Percentiles rank a stretch among this genome's conserved stretches.
These are phyloP conservation scores for Trichogramma dendrolimi DNA, from an alignment of 2,888 invertebrate species.

Conservation along the genomic window DNA sequence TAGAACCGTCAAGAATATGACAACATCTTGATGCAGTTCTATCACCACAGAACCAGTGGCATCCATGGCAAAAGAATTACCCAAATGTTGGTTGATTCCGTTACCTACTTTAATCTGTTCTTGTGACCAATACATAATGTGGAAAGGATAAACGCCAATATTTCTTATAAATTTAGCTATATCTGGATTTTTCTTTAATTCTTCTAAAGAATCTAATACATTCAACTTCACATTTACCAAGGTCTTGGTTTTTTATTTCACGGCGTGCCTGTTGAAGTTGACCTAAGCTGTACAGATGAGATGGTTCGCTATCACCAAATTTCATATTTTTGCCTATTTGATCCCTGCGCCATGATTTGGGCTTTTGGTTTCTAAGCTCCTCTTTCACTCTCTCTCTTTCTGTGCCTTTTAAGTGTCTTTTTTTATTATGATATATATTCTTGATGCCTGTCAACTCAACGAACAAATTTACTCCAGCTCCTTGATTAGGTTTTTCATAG, in stretches of 20 bases:
- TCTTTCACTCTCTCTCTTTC: slow-evolving; percentile 3
- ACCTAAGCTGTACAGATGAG: not conserved
- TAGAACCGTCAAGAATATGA: slow-evolving; percentile 33
- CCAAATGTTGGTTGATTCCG: not conserved
- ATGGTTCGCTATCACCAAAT: slow-evolving; percentile 8
- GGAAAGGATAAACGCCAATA: slow-evolving; percentile 5
- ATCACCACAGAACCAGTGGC: slow-evolving; percentile 31
- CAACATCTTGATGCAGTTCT: slow-evolving; percentile 9
- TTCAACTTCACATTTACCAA: not conserved
- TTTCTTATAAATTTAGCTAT: not conserved
- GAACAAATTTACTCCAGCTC: too few relatives aligned
- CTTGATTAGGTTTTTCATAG: too few relatives aligned
- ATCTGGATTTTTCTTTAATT: not conserved
- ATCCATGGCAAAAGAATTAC: slow-evolving; percentile 27
- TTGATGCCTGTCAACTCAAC: too few relatives aligned
- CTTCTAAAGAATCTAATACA: not conserved
- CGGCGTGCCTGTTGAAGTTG: not conserved
- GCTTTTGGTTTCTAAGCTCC: not conserved
- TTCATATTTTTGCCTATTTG: not conserved
- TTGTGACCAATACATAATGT: slow-evolving; percentile 3
- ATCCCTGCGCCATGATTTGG: slow-evolving; percentile 1
- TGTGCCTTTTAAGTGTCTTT: not conserved
- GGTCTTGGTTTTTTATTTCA: not conserved
- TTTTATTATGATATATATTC: not conserved
- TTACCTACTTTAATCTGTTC: slow-evolving; percentile 8